Conservation (phyloP, 1,140 invertebrate species). For the Bacillus rossius region DNA sequence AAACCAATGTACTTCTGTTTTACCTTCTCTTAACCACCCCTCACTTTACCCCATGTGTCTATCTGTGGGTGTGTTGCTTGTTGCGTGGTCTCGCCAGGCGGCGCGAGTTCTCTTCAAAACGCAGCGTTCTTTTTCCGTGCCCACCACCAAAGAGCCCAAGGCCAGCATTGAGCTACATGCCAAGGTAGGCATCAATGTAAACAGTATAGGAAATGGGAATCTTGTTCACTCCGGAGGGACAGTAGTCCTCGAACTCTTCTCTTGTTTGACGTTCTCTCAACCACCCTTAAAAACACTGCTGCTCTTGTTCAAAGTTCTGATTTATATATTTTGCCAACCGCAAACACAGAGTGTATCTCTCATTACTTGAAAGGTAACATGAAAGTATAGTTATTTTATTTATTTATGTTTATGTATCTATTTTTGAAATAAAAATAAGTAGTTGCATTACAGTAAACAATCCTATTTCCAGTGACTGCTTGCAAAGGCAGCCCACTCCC, state of each 20-base stretch:
- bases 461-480: too few species aligned
- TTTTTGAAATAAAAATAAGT: too few species aligned
- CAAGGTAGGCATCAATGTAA: conserved; percentile 30
- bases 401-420: too few species aligned
- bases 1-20: too few species aligned
- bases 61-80: too few species aligned
- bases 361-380: too few species aligned
- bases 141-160: conserved; percentile 51
- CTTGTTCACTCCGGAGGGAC: background rate
- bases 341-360: too few species aligned
- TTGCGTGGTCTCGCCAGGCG: conserved; percentile 21
- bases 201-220: background rate
- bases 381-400: too few species aligned
- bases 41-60: too few species aligned
- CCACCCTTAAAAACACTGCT: background rate
- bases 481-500: too few species aligned
- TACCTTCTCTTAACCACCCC: too few species aligned
- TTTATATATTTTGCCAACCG: conserved; percentile 1
- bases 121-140: conserved; percentile 86
- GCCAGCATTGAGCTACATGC: conserved; percentile 26
- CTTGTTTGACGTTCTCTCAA: background rate
- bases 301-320: background rate
- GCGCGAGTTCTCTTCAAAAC: conserved; percentile 83
- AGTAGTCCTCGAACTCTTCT: background rate
- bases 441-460: too few species aligned